Base-by-base conservation (phyloP, 2,888 invertebrate species). In the Amitus sp. region DNA sequence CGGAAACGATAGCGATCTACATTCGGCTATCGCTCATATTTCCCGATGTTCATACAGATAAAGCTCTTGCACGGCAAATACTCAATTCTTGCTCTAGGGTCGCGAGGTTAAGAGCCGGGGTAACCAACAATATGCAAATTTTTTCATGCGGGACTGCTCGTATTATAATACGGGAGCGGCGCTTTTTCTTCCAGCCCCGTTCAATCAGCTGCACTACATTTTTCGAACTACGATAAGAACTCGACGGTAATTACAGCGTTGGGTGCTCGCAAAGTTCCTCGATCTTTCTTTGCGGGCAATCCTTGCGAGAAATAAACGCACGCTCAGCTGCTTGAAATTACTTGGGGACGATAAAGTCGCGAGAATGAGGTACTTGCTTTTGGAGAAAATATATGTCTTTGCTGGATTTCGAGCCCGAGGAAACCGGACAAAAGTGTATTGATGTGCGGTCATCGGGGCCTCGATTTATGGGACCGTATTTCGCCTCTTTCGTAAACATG, bases 1-100 rank as follows among this genome's bases (percentile, higher is more conserved):
- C 27, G 27, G 45, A 45, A 45, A 20, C 42, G 42, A 42, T 42
- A 42, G 19, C n/a, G 20, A 42, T 45, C 45, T 27, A 45, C 45
- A 27, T 45, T 27, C 13, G 2, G 23, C n/a, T 28, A 45, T 23
- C 45, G 45, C 15, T n/a, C 45, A 45, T 45, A 27, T 45, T 45
- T 45, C 27, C 45, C 45, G 28, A 45, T 45, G 45, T 45, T 45
- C 23, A 45, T 27, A 28, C 23, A 45, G 45, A 28, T 45, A 45
- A 45, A 12, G 27, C 10, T 7, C 15, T 28, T 2, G 27, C 45
- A 45, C 10, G 20, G 45, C 15, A 28, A 45, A 28, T 23, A 45
- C 45, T 45, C 27, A 19, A 45, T 45, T 45, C 23, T 45, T 19
- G 42, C 42, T 23, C 15, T 28, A 23, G 23, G 45, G 45, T 45